A percentile compares a stretch with the other conserved stretches of the same genome.
These are phyloP conservation scores for Salvator merianae DNA, from an alignment of 2,113 vertebrate species.

Conservation along the genomic window DNA sequence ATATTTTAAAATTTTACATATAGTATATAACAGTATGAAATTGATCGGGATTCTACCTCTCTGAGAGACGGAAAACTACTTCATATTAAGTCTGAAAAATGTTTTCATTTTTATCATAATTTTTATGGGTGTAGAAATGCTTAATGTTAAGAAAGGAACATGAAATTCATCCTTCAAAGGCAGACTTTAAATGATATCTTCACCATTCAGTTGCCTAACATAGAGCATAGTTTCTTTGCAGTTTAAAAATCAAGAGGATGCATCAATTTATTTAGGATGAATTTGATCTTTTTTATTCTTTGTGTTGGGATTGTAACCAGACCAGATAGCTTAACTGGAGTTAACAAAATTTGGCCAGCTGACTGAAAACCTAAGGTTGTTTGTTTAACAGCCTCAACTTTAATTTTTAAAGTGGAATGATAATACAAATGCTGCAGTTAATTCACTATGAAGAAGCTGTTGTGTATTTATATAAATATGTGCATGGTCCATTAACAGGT, in stretches of 20 bases:
- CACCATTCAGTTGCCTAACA: neutral
- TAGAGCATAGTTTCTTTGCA: neutral
- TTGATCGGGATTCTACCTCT: conserved; percentile 79
- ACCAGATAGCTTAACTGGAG: neutral
- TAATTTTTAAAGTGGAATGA: neutral
- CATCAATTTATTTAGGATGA: neutral
- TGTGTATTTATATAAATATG: neutral
- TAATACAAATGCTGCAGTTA: neutral
- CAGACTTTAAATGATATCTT: conserved; percentile 33
- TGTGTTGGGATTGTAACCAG: neutral
- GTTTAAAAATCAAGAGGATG: neutral
- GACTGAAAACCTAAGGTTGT: neutral
- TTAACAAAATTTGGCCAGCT: neutral
- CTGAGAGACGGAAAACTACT: conserved; percentile 64
- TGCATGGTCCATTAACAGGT: neutral
- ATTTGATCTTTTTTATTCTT: neutral
- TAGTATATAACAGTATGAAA: conserved; percentile 67
- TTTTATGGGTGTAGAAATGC: conserved; percentile 42
- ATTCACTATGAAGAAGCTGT: neutral
- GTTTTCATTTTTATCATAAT: conserved; percentile 48
- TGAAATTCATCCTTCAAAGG: conserved; percentile 36
- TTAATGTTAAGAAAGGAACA: conserved; percentile 22
- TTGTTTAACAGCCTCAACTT: neutral
- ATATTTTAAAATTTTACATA: conserved; percentile 71
- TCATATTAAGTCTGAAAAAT: conserved; percentile 57